A percentile compares a stretch with the other conserved stretches of the same genome.
Evolutionary conservation across 2,888 invertebrate species (phyloP).

Genomic region (Noctua comes): DNA sequence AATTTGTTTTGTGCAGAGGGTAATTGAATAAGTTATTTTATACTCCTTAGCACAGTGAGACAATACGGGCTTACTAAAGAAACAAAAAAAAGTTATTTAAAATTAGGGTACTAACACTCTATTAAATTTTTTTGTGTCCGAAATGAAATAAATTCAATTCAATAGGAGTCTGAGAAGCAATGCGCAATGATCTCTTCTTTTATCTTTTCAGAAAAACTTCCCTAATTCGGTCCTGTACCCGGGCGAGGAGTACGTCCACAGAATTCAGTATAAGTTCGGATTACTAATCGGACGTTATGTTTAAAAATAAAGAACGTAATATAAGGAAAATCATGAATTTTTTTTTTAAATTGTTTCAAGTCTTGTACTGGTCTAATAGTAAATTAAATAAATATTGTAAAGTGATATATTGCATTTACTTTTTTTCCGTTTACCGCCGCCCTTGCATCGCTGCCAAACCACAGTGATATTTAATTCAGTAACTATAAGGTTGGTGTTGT

Average conservation of each 20-base stretch:
- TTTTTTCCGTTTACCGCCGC: neutral
- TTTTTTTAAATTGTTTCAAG: neutral
- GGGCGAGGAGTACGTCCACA: conserved; percentile 93
- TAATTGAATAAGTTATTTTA: neutral
- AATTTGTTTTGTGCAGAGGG: neutral
- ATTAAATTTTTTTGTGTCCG: neutral
- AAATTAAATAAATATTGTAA: conserved; percentile 57
- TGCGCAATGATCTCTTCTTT: neutral
- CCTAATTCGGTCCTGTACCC: conserved; percentile 94
- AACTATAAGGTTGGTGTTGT: too few relatives aligned
- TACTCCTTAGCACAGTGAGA: too few relatives aligned
- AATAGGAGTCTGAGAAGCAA: neutral
- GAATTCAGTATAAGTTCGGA: conserved; percentile 94
- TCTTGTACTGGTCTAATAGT: conserved; percentile 30
- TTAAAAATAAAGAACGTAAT: conserved; percentile 58
- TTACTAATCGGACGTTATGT: conserved; percentile 85
- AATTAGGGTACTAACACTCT: neutral
- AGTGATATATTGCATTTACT: neutral
- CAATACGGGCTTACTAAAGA: too few relatives aligned
- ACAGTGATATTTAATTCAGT: neutral
- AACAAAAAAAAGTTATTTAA: neutral
- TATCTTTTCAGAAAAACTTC: conserved; percentile 92
- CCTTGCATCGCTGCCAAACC: neutral
- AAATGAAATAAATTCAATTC: neutral
- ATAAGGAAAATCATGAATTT: too few relatives aligned